Percentiles rank a stretch among this genome's conserved stretches.
phyloP scores from a whole-genome alignment of 2,797 vertebrate species.

The Rhabdophis nuchalis region DNA sequence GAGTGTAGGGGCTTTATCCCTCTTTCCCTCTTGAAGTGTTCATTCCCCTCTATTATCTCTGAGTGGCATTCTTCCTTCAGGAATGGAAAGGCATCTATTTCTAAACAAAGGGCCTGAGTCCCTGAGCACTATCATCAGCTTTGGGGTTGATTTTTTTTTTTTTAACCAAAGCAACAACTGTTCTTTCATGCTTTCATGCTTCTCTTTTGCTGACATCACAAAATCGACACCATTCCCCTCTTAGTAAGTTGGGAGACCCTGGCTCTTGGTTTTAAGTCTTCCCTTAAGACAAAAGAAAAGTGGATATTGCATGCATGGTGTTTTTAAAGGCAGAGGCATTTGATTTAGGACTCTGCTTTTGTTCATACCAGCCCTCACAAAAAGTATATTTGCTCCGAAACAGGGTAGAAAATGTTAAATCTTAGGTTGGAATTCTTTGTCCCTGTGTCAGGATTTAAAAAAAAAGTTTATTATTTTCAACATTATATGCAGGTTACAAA shows the following conservation, averaged over 20 bases:
- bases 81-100: not conserved
- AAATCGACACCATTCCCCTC: not conserved
- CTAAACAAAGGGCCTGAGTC: slow-evolving; percentile 1
- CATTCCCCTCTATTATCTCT: not conserved
- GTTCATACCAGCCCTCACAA: not conserved
- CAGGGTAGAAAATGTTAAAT: not conserved
- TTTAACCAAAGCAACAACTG: not conserved
- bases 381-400: not conserved
- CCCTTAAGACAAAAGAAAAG: slow-evolving; percentile 20
- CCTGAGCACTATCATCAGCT: not conserved
- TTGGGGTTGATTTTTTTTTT: not conserved
- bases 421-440: not conserved
- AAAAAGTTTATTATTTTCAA: not conserved
- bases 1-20: no score
- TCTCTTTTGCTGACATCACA: not conserved
- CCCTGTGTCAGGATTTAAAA: not conserved
- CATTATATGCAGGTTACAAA: not conserved
- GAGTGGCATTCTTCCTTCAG: not conserved
- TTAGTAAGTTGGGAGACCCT: not conserved
- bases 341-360: not conserved
- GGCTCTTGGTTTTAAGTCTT: not conserved
- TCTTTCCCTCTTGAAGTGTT: not conserved
- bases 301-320: not conserved
- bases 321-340: not conserved
- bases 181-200: not conserved